Evolutionary conservation across 2,797 vertebrate species (phyloP), one percentile per base, ranked within the genome.

Genomic region (Apogon hyalosoma): DNA sequence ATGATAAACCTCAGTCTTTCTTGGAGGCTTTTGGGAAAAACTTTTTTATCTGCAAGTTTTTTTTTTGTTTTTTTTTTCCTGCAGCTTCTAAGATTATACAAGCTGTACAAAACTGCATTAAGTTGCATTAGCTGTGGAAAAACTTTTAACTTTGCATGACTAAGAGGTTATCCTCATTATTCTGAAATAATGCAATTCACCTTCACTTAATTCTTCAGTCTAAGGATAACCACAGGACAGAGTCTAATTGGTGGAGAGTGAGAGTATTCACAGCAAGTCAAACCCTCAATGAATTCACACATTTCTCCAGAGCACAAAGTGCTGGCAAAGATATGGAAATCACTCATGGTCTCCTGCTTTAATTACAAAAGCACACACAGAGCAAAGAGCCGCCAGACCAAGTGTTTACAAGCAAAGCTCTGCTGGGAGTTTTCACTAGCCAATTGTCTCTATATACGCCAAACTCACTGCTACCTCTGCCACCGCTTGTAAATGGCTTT

Each of bases 381-480:
- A 65, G 48, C 6, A 10, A 16, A 75, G 16, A 9, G 33, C 43
- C 0, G 11, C 54, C 57, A 73, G 46, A 55, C 14, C 0, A 60
- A 41, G 46, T 67, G 70, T 77, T 75, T 59, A 41, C 63, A 55
- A 14, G 18, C 18, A 36, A 58, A 67, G 24, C 68, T 72, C 52
- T n/a, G 42, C 2, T 21, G n/a, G 47, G 40, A 48, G 41, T 74
- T 55, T 72, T 47, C 48, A 1, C 33, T 11, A 41, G 67, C 74
- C 77, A 83, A 36, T 69, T 70, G 77, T 71, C 45, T 49, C 58
- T 13, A 53, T 60, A 46, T 2, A 5, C 70, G 28, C 11, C 36
- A 0, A 71, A 58, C 45, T 50, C n/a, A 0, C 43, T 3, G 41
- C 33, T 60, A 65, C 67, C 54, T 57, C 64, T 42, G 54, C 63